These are phyloP conservation scores for Ligdia adustata DNA, from an alignment of 2,888 invertebrate species.

Conservation along the genomic window DNA sequence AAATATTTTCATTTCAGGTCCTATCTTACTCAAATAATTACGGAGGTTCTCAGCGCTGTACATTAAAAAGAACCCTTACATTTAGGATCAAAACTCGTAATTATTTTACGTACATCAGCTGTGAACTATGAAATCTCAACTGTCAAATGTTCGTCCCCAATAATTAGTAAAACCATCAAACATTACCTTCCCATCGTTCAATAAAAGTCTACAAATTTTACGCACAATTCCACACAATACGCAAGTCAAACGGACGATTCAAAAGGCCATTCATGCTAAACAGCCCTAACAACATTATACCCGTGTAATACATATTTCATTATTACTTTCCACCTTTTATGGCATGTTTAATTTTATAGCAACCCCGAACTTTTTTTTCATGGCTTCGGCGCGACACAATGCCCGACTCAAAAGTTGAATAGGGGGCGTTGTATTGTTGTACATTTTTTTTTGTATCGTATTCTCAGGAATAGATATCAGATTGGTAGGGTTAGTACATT, in stretches of 20 bases:
- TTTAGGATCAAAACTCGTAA: no score
- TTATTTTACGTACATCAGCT: no score
- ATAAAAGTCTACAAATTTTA: slow-evolving; percentile 78
- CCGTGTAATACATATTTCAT: slow-evolving; percentile 84
- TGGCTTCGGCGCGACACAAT: slow-evolving; percentile 52
- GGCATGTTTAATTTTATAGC: slow-evolving; percentile 79
- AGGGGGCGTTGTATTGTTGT: slow-evolving; percentile 82
- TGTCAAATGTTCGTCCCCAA: slow-evolving; percentile 41
- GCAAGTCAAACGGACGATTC: slow-evolving; percentile 76
- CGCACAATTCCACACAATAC: slow-evolving; percentile 73
- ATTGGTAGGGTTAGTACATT: slow-evolving; percentile 49
- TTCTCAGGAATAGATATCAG: slow-evolving; percentile 43
- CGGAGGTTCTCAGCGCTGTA: no score
- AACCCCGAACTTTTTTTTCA: slow-evolving; percentile 63
- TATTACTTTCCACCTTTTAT: slow-evolving; percentile 79
- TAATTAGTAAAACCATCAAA: slow-evolving; percentile 70
- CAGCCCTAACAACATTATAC: slow-evolving; percentile 82
- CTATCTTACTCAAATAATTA: no score
- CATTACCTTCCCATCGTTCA: slow-evolving; percentile 55
- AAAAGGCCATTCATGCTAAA: slow-evolving; percentile 69
- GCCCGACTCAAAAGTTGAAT: slow-evolving; percentile 58
- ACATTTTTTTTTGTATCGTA: slow-evolving; percentile 67
- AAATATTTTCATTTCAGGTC: no score
- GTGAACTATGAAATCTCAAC: no score
- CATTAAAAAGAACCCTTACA: no score